Percentiles rank a stretch among this genome's conserved stretches.
Evolutionary conservation across 2,113 vertebrate species (phyloP).

Genomic region (Zapornia atra): DNA sequence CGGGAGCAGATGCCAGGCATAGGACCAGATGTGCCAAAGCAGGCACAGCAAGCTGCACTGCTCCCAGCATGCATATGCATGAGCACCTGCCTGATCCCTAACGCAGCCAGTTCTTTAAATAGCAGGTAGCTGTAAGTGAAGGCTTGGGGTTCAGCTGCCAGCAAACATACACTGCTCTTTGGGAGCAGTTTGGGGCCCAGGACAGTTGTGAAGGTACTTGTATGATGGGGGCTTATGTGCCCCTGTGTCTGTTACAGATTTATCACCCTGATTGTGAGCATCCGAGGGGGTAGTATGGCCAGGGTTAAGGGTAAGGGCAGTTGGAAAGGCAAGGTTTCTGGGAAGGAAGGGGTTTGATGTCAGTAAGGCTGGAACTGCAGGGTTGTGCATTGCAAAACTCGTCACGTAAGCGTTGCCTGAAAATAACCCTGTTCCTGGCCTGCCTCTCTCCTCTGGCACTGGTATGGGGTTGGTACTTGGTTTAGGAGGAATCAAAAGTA

Average conservation of each 20-base stretch:
- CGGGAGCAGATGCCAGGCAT: not conserved
- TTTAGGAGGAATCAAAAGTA: not conserved
- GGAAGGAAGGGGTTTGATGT: not conserved
- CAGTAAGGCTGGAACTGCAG: not conserved
- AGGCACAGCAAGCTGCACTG: accelerated
- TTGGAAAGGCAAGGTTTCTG: not conserved
- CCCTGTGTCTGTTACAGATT: not conserved
- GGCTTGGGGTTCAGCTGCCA: not conserved
- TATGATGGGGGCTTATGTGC: not conserved
- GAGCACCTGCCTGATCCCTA: not conserved
- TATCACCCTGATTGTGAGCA: not conserved
- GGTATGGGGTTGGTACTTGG: not conserved
- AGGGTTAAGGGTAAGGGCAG: not conserved
- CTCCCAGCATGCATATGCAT: not conserved
- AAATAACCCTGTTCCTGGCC: not conserved
- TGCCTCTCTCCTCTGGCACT: not conserved
- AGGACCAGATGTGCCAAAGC: not conserved
- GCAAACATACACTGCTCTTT: not conserved
- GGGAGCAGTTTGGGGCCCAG: not conserved
- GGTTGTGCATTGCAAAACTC: not conserved
- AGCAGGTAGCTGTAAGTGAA: not conserved
- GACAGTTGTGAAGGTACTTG: not conserved
- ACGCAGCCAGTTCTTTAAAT: not conserved
- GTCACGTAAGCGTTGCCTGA: not conserved
- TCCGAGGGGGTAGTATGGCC: too few relatives aligned